Conservation (phyloP, 2,113 vertebrate species). For the Campylomormyrus tamandua region DNA sequence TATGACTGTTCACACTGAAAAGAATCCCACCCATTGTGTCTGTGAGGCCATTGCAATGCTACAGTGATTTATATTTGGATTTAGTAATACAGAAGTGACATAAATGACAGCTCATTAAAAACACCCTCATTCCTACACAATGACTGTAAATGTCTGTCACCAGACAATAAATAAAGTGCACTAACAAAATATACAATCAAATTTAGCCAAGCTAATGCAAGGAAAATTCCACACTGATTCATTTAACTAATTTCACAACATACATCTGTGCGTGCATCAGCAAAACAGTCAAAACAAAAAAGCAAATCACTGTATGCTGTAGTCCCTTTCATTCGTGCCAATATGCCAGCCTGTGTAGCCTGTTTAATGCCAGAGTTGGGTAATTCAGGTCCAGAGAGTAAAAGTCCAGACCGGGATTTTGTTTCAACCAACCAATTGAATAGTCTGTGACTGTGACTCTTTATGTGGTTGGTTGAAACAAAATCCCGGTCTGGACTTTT, state of each 20-base stretch:
- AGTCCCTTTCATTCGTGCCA: background rate
- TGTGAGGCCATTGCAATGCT: background rate
- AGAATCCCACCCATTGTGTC: background rate
- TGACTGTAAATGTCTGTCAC: background rate
- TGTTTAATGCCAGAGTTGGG: too few species aligned
- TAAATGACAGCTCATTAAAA: constrained; percentile 10
- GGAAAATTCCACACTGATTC: background rate
- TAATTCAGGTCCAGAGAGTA: too few species aligned
- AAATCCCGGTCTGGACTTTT: too few species aligned
- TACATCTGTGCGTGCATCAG: background rate
- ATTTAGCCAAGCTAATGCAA: background rate
- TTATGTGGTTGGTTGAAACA: too few species aligned
- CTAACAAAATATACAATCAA: constrained; percentile 10
- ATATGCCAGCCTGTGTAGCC: background rate
- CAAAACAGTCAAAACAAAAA: background rate
- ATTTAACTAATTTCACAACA: background rate
- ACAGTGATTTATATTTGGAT: background rate
- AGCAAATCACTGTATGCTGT: background rate
- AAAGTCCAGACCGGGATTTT: too few species aligned
- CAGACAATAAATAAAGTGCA: constrained; percentile 10
- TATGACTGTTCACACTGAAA: background rate
- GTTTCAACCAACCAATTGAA: too few species aligned
- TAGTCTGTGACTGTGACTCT: too few species aligned
- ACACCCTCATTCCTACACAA: background rate
- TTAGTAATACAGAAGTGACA: background rate